Evolutionary conservation across 2,797 vertebrate genomes (phyloP), one percentile per base, ranked within the genome.

Genomic region (Fringilla coelebs): DNA sequence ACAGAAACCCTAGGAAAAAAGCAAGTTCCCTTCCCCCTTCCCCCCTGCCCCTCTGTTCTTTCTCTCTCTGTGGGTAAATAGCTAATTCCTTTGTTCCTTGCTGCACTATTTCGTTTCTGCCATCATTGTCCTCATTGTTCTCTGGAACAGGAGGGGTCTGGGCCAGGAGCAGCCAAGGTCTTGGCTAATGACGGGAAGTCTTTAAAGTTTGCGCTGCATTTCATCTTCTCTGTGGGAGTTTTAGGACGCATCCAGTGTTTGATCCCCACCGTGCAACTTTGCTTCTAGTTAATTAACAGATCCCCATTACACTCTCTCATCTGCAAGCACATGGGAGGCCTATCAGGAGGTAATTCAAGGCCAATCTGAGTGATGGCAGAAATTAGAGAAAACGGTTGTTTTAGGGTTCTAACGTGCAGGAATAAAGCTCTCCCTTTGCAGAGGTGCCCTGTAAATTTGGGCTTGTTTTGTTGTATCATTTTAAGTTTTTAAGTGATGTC

Each of bases 171-270:
- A 98, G 98, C 98, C 98, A 98, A 98, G 98, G 99, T 99, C 98
- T 98, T 98, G 97, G 97, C 99, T 99, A 99, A 99, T 99, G 99
- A 99, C 99, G 99, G 99, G 99, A 99, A 99, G 99, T 99, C 99
- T 99, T 99, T 99, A 99, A 99, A 99, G 99, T 99, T 98, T 98
- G 98, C 98, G 96, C 98, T 95, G 97, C 98, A 99, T 99, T 99
- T 99, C 98, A 99, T 99, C 98, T 99, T 98, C 98, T 98, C 98
- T 97, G 98, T 98, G 98, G 98, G 98, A 98, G 98, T 98, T 98
- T 98, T 98, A 98, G 98, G 99, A 98, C 98, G 98, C 98, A 98
- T 98, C 98, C 98, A 97, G 97, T 97, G 98, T 99, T 99, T 99
- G 99, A 99, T 99, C 99, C 98, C 98, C 97, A 98, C 98, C 96